Percentiles rank a stretch among this genome's conserved stretches.
These are phyloP conservation scores for Lycophotia porphyrea DNA, from an alignment of 2,888 invertebrate species.

Conservation along the genomic window DNA sequence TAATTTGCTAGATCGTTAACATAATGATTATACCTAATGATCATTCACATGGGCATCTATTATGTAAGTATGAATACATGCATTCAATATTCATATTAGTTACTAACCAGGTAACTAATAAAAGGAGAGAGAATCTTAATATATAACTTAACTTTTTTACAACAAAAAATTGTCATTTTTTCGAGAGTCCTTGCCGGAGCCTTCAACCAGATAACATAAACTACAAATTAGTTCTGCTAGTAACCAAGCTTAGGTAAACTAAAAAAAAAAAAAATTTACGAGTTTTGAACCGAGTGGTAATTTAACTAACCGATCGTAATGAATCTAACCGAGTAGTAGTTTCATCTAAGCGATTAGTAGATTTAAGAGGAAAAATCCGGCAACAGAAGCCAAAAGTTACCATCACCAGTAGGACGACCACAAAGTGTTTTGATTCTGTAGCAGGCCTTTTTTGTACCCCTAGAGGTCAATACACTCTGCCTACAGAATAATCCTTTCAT, in stretches of 20 bases:
- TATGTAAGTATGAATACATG: conserved; percentile 8
- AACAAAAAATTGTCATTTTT: background rate
- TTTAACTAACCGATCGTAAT: no score
- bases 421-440: conserved; percentile 66
- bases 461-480: conserved; percentile 43
- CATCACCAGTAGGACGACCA: conserved; percentile 13
- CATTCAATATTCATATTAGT: conserved; percentile 17
- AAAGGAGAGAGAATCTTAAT: no score
- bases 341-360: no score
- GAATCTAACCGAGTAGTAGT: no score
- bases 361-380: conserved; percentile 5
- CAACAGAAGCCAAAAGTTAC: conserved; percentile 2
- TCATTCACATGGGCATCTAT: conserved; percentile 6
- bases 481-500: conserved; percentile 49
- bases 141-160: background rate
- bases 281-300: background rate
- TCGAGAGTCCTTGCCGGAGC: background rate
- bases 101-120: background rate
- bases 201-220: background rate
- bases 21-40: conserved; percentile 14
- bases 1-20: conserved; percentile 31
- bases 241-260: background rate
- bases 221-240: background rate
- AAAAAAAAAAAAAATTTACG: background rate
- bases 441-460: conserved; percentile 42